These are phyloP conservation scores for Leptodactylus fuscus DNA, from an alignment of 2,113 vertebrate species.

Conservation along the genomic window DNA sequence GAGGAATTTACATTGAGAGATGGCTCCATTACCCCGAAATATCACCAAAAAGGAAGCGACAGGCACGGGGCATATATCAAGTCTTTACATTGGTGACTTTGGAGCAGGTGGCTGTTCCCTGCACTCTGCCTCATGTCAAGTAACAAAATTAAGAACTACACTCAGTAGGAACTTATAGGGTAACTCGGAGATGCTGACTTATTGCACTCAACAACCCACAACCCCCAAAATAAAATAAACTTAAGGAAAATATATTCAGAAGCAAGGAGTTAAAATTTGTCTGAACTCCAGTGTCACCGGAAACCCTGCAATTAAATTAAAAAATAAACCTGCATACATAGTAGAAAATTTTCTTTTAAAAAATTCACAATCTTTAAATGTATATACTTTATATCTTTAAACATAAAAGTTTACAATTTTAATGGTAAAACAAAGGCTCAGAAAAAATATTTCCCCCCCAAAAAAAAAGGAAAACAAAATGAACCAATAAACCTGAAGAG, in stretches of 20 bases:
- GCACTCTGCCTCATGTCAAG: constrained; percentile 60
- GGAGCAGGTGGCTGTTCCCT: constrained; percentile 59
- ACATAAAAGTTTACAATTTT: constrained; percentile 96
- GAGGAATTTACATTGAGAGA: constrained; percentile 84
- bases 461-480: constrained; percentile 69
- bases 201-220: constrained; percentile 49
- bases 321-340: constrained; percentile 98
- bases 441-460: constrained; percentile 78
- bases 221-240: constrained; percentile 46
- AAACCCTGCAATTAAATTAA: constrained; percentile 93
- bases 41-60: constrained; percentile 62
- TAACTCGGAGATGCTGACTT: constrained; percentile 67
- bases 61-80: constrained; percentile 61
- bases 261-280: constrained; percentile 63
- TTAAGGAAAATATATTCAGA: constrained; percentile 58
- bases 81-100: constrained; percentile 53
- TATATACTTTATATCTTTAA: constrained; percentile 90
- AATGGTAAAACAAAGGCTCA: constrained; percentile 92
- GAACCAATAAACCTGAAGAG: constrained; percentile 79
- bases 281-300: constrained; percentile 68
- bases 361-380: constrained; percentile 99
- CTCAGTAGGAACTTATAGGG: constrained; percentile 75
- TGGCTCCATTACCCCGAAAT: constrained; percentile 66
- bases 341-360: constrained; percentile 99
- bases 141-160: constrained; percentile 73